Evolutionary conservation across 2,113 vertebrate genomes (phyloP), one percentile per base, ranked within the genome.

Genomic region (Etheostoma cragini): DNA sequence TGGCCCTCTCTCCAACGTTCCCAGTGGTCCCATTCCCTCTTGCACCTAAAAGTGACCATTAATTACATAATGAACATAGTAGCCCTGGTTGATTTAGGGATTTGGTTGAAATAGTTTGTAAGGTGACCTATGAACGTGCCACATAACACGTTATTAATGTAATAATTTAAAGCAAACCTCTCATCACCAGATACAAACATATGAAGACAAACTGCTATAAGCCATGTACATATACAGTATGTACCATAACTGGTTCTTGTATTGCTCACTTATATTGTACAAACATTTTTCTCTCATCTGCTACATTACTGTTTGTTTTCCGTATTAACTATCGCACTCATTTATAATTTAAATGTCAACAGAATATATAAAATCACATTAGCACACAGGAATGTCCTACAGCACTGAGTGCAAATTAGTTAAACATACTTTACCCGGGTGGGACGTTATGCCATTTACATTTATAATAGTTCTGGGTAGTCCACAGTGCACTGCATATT

Each of bases 301-400:
- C 38, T 67, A n/a, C 58, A 74, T 63, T 60, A 66, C 15, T 17
- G 1, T 74, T 82, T 80, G 47, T 84, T 81, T 83, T 80, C 14
- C 0, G 10, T 67, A 78, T 69, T 83, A 8, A 56, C 60, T 19
- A 35, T 33, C 30, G 10, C 12, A 14, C 22, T 80, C 72, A 88
- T 87, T 82, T 49, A 81, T 86, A 81, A 87, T 90, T 87, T 56
- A 89, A 68, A 82, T 53, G 45, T 78, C 65, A 84, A 82, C 67
- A 78, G 53, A 78, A 85, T 67, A 75, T 78, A 77, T 69, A 62
- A 70, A 61, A 86, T 60, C 79, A 77, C 71, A 88, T 76, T 78
- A 54, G 24, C 74, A 69, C 52, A 56, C 53, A 14, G n/a, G n/a
- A 19, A 30, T 69, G 49, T 71, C 78, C 80, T 78, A 16, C 49